These are phyloP conservation scores for Parazoanthus darwini DNA, from an alignment of 92 coral and sea anemone genomes.

Conservation along the genomic window DNA sequence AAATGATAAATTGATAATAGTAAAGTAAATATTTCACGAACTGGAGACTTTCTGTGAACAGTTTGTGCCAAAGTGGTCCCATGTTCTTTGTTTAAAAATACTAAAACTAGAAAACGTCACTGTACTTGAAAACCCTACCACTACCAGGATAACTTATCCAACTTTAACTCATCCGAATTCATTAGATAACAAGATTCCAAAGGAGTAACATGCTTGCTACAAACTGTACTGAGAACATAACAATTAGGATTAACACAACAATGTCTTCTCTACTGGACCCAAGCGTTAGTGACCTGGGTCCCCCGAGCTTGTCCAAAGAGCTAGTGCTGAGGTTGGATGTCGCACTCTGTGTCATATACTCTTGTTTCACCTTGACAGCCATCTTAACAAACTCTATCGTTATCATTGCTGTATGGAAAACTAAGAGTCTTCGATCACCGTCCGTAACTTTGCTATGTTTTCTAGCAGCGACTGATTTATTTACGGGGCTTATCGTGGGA, in stretches of 20 bases:
- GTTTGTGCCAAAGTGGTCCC: too few relatives aligned
- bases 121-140: too few relatives aligned
- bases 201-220: background rate
- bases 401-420: slow-evolving; percentile 36
- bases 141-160: background rate
- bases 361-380: slow-evolving; percentile 34
- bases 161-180: background rate
- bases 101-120: too few relatives aligned
- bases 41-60: too few relatives aligned
- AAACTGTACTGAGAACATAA: slow-evolving; percentile 4
- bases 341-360: slow-evolving; percentile 20
- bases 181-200: background rate
- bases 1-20: too few relatives aligned
- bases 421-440: slow-evolving; percentile 18
- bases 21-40: too few relatives aligned
- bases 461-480: slow-evolving; percentile 30
- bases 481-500: slow-evolving; percentile 31
- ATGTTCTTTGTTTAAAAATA: too few relatives aligned
- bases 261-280: background rate
- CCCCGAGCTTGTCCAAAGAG: slow-evolving; percentile 6
- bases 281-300: background rate
- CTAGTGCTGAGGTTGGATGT: slow-evolving; percentile 14
- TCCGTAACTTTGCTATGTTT: slow-evolving; percentile 37
- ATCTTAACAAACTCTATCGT: slow-evolving; percentile 35
- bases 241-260: background rate